A percentile compares a stretch with the other conserved stretches of the same genome.
Conservation (phyloP, 2,797 vertebrate genomes). For the Botia kubotai region DNA sequence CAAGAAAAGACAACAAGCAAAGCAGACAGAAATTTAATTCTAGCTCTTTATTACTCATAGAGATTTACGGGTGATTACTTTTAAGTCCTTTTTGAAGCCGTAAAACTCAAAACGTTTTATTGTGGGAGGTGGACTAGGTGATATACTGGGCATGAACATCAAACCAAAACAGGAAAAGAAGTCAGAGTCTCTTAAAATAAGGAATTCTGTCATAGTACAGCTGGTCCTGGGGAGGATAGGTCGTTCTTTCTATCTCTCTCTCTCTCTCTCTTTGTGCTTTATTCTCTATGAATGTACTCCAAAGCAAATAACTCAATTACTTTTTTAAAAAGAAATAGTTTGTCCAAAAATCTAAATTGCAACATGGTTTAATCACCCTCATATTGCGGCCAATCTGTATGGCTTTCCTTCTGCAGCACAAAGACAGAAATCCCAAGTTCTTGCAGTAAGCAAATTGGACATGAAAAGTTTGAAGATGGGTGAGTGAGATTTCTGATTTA, state of each 20-base stretch:
- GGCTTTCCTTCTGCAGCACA: constrained; percentile 12
- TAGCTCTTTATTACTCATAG: constrained; percentile 78
- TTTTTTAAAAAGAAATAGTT: background rate
- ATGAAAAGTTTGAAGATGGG: background rate
- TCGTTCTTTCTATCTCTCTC: constrained; percentile 26
- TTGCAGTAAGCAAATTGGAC: background rate
- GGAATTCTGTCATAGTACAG: constrained; percentile 66
- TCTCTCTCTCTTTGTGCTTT: constrained; percentile 1
- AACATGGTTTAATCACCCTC: background rate
- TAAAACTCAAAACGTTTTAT: constrained; percentile 69
- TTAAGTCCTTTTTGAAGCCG: constrained; percentile 72
- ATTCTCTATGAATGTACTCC: background rate
- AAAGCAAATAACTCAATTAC: background rate
- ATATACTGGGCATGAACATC: constrained; percentile 76
- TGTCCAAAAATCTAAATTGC: background rate
- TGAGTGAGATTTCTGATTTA: no score
- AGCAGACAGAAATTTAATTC: constrained; percentile 74
- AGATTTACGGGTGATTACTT: constrained; percentile 81
- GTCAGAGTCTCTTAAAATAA: constrained; percentile 65
- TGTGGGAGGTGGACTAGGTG: constrained; percentile 71
- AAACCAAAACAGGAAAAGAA: constrained; percentile 80
- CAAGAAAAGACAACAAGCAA: constrained; percentile 73
- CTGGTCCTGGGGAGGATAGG: constrained; percentile 71
- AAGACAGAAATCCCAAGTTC: background rate
- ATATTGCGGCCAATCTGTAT: background rate